phyloP scores from a whole-genome alignment of 2,797 vertebrate genomes.

The Urocyon cinereoargenteus region DNA sequence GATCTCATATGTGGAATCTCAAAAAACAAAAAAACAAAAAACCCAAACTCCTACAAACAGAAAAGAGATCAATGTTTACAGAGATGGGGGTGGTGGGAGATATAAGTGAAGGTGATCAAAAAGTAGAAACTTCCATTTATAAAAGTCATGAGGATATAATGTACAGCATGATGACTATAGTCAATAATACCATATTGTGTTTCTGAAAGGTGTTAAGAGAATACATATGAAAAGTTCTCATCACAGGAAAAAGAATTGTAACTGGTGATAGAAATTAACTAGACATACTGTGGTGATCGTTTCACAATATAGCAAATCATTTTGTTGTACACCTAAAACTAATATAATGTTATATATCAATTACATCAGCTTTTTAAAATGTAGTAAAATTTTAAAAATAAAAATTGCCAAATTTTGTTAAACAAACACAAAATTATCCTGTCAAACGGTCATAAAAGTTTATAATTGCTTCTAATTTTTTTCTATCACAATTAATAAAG shows the following conservation, averaged over 20 bases:
- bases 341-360: neutral
- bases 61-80: neutral
- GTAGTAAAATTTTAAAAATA: neutral
- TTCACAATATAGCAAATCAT: neutral
- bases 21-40: neutral
- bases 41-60: neutral
- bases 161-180: neutral
- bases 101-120: neutral
- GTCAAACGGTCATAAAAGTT: neutral
- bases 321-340: neutral
- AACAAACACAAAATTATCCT: neutral
- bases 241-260: neutral
- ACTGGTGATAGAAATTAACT: neutral
- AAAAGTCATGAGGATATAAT: neutral
- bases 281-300: neutral
- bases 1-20: neutral
- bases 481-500: neutral
- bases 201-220: neutral
- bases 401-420: neutral
- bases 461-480: neutral
- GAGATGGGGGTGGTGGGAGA: neutral
- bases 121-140: neutral
- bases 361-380: neutral
- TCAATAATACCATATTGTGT: neutral
- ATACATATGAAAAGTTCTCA: neutral